Base-by-base conservation (phyloP, 1,140 invertebrate species). In the Temnothorax curvispinosus region DNA sequence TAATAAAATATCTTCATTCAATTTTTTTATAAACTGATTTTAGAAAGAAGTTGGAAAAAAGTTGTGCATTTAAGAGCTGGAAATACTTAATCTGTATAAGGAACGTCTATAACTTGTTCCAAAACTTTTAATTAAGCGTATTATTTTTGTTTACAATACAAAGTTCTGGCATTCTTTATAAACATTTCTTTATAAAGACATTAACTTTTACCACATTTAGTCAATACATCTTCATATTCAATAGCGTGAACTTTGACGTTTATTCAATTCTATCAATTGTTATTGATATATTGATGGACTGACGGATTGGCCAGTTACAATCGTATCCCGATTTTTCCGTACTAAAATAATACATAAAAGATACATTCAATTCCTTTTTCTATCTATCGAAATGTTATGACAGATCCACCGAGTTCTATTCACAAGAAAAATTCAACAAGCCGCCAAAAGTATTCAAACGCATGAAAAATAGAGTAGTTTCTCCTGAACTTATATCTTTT, bases 81-180 rank as follows among this genome's bases (percentile, higher is more conserved):
- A 75, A 58, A 27, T 3, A 74, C n/a, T 74, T 74, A 74, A 72
- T 72, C 15, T 9, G 27, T 32, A 1, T 47, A 71, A 52, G 32
- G 5, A 74, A 4, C 5, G 3, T 32, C 21, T 35, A 54, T 21
- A 56, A 13, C 1, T 11, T 74, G 9, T 54, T 11, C 41, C 32
- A 74, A 74, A 74, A 74, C 71, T 74, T 74, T 41, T 21, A 56
- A 38, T 56, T 56, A 38, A 18, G 11, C n/a, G 21, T 27, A 50
- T 56, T 56, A 74, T 56, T 15, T n/a, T 56, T 38, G 5, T 11
- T 56, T 41, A 38, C 52, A 72, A 72, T 38, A 38, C 6, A 21
- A 54, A 74, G 5, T 56, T 56, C 18, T 38, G n/a, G 9, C 3
- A 71, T 71, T 56, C 1, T 38, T 74, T 38, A 56, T 21, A 41